These are phyloP conservation scores for Eristalinus sepulchralis DNA, from an alignment of 2,888 invertebrate species.

Conservation along the genomic window DNA sequence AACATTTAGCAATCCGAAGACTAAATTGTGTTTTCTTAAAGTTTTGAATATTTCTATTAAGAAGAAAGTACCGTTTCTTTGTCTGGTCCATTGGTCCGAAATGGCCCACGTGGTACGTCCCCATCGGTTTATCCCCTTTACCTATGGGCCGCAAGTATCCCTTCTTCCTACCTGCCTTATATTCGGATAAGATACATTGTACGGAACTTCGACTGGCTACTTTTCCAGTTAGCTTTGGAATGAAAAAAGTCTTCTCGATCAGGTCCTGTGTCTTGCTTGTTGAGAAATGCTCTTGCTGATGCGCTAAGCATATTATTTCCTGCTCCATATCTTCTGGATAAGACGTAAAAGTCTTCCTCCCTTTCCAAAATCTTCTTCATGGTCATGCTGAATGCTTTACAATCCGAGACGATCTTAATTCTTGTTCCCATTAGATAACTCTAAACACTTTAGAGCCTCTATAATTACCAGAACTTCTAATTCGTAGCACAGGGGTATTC, in stretches of 20 bases:
- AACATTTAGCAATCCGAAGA: too few relatives aligned
- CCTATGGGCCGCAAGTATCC: slow-evolving; percentile 16
- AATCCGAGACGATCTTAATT: not conserved
- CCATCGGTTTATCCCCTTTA: slow-evolving; percentile 33
- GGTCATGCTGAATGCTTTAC: not conserved
- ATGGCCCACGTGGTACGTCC: slow-evolving; percentile 19
- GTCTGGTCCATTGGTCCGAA: too few relatives aligned
- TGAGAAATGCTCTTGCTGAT: not conserved
- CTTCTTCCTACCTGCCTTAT: slow-evolving; percentile 16
- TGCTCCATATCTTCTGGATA: slow-evolving; percentile 69
- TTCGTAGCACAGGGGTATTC: slow-evolving; percentile 1
- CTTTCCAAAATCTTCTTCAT: not conserved
- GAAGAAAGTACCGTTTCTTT: too few relatives aligned
- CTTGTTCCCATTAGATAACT: too few relatives aligned
- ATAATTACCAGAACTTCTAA: slow-evolving; percentile 69
- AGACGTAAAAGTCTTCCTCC: too few relatives aligned
- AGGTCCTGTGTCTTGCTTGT: not conserved
- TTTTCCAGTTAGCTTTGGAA: not conserved
- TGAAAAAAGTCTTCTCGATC: not conserved
- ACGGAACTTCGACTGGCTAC: not conserved
- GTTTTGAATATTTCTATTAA: too few relatives aligned
- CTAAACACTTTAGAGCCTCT: slow-evolving; percentile 49
- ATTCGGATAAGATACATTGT: slow-evolving; percentile 1
- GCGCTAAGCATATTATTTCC: not conserved
- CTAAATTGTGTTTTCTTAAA: too few relatives aligned